These are phyloP conservation scores for Melieria crassipennis DNA, from an alignment of 2,888 invertebrate genomes.

Conservation along the genomic window DNA sequence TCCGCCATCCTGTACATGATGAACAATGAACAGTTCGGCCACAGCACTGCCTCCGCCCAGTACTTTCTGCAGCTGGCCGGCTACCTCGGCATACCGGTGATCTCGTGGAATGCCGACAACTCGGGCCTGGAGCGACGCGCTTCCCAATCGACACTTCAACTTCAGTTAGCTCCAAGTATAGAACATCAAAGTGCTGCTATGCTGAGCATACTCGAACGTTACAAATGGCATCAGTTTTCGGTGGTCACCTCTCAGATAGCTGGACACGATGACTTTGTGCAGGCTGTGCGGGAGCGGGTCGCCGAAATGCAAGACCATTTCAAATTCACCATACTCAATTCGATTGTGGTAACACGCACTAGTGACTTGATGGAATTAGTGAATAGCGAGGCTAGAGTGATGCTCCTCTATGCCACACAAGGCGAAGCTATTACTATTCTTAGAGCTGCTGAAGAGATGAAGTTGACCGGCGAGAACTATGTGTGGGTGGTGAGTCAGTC, in stretches of 20 bases:
- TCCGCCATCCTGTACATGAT: conserved; percentile 94
- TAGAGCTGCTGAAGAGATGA: conserved; percentile 65
- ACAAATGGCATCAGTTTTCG: conserved; percentile 96
- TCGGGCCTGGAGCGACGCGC: conserved; percentile 84
- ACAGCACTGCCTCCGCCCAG: conserved; percentile 92
- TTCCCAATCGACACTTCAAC: conserved; percentile 87
- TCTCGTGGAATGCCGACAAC: conserved; percentile 98
- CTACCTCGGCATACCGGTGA: conserved; percentile 94
- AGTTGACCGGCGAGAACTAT: conserved; percentile 78
- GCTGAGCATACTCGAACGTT: conserved; percentile 92
- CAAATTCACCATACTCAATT: conserved; percentile 87
- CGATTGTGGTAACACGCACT: conserved; percentile 82
- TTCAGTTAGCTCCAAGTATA: conserved; percentile 95
- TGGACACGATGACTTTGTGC: conserved; percentile 95
- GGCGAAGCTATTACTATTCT: conserved; percentile 88
- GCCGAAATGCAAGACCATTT: conserved; percentile 81
- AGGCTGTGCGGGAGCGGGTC: conserved; percentile 89
- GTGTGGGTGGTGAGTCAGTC: conserved; percentile 97
- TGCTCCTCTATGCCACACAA: conserved; percentile 89
- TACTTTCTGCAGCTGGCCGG: conserved; percentile 93
- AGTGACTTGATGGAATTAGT: conserved; percentile 83
- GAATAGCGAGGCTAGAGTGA: conserved; percentile 90
- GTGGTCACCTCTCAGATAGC: conserved; percentile 94
- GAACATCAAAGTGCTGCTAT: conserved; percentile 96
- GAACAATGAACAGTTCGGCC: conserved; percentile 93